Evolutionary conservation across 2,888 invertebrate species (phyloP), one percentile per base, ranked within the genome.

Genomic region (Rhagium mordax): DNA sequence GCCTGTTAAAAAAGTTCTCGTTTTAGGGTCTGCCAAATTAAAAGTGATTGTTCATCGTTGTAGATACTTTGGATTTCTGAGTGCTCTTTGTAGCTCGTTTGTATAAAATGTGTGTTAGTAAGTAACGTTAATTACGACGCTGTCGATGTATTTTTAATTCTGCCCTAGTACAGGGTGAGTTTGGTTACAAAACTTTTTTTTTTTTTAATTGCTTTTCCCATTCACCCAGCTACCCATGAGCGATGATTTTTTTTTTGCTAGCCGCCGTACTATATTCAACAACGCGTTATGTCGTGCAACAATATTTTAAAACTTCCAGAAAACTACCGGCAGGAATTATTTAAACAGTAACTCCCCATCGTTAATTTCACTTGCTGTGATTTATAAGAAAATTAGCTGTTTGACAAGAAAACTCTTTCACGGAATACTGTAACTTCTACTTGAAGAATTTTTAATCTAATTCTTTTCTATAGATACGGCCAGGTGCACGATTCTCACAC

Each of bases 381-480:
- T 67, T 67, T 67, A 67, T 41, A 67, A 51, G 65, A 65, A 65
- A 67, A 67, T 67, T 67, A 67, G 41, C 33, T 47, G 67, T 67
- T 67, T 71, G 59, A 18, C 70, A 60, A 67, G 70, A 70, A 73
- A 76, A 76, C 69, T 74, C 74, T 76, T 76, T 72, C 72, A 21
- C 27, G 53, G 18, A 57, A 60, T 27, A 62, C 65, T 72, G 70
- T 71, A 71, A 70, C 72, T 76, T 76, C 78, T 79, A 78, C 77
- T 74, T 68, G 74, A 78, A 77, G 79, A 79, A 81, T 81, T 81
- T 81, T 80, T 81, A 80, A 81, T 81, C 76, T 77, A 66, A 78
- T 78, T 78, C 78, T 78, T 71, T 79, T 76, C 76, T 72, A 76
- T 77, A 77, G 78, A 76, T 76, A 72, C 53, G 27, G 71, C 74